phyloP scores from a whole-genome alignment of 2,888 invertebrate genomes.

The Philereme vetulata region DNA sequence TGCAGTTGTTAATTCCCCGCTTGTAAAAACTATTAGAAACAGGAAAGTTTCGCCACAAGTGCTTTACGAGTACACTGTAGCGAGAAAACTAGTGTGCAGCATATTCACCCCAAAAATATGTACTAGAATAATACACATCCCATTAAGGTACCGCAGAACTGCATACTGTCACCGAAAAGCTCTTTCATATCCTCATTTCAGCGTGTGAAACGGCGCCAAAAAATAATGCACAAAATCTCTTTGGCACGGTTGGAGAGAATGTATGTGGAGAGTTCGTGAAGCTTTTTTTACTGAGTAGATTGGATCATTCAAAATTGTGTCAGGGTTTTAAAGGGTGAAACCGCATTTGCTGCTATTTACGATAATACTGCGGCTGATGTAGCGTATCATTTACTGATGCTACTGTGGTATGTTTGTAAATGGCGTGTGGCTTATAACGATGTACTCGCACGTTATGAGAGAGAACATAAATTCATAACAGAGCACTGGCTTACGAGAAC shows the following conservation, averaged over 20 bases:
- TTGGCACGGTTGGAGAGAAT: constrained; percentile 17
- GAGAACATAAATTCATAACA: constrained; percentile 21
- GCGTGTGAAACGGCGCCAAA: constrained; percentile 24
- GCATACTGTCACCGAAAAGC: constrained; percentile 18
- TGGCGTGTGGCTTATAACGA: constrained; percentile 4
- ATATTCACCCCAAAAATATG: neutral
- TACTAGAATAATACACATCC: constrained; percentile 11
- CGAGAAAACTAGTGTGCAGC: neutral
- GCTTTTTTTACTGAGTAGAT: constrained; percentile 19
- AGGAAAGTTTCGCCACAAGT: no score
- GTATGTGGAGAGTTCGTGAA: constrained; percentile 19
- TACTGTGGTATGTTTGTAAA: neutral
- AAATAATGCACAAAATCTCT: constrained; percentile 29
- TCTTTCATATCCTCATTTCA: constrained; percentile 21
- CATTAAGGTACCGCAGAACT: constrained; percentile 16
- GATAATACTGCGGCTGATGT: neutral
- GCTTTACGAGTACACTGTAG: neutral
- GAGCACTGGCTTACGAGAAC: constrained; percentile 14
- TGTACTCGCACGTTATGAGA: neutral
- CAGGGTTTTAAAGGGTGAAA: constrained; percentile 11
- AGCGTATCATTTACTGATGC: constrained; percentile 3
- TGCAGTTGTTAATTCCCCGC: no score
- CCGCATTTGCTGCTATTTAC: constrained; percentile 7
- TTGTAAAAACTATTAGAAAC: no score
- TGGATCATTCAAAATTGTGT: constrained; percentile 23